Conservation (phyloP, 2,113 vertebrate genomes). For the Ceyx melanurus region DNA sequence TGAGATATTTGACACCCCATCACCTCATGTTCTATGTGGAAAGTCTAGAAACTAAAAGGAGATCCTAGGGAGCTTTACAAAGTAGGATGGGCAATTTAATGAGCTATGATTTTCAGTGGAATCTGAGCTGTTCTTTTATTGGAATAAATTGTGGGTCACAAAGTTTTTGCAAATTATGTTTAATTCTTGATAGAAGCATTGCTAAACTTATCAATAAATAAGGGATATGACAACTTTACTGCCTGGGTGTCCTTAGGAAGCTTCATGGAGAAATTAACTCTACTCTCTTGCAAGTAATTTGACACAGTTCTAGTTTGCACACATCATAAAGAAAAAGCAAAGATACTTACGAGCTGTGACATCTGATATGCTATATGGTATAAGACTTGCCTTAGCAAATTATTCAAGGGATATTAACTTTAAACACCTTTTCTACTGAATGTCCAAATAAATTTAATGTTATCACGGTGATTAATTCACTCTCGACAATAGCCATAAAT, state of each 20-base stretch:
- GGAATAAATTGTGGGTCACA: background rate
- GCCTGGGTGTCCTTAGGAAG: background rate
- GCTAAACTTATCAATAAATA: background rate
- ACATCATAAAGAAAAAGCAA: conserved; percentile 41
- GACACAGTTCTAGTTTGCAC: conserved; percentile 25
- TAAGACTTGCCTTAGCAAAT: conserved; percentile 29
- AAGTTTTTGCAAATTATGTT: background rate
- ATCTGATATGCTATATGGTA: background rate
- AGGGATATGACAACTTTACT: background rate
- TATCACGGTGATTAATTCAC: conserved; percentile 14
- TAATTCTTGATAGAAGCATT: background rate
- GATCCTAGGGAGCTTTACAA: background rate
- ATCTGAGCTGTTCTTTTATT: background rate
- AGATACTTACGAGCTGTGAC: background rate
- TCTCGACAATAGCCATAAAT: background rate
- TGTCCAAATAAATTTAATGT: conserved; percentile 39
- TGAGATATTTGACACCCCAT: background rate
- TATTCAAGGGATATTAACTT: conserved; percentile 55
- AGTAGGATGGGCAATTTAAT: background rate
- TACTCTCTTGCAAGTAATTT: conserved; percentile 25
- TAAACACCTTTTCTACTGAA: conserved; percentile 3
- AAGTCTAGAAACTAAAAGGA: background rate
- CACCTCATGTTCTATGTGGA: background rate
- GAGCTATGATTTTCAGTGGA: background rate
- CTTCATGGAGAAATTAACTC: background rate